Base-by-base conservation (phyloP, 2,113 vertebrate genomes). In the Ictalurus furcatus region DNA sequence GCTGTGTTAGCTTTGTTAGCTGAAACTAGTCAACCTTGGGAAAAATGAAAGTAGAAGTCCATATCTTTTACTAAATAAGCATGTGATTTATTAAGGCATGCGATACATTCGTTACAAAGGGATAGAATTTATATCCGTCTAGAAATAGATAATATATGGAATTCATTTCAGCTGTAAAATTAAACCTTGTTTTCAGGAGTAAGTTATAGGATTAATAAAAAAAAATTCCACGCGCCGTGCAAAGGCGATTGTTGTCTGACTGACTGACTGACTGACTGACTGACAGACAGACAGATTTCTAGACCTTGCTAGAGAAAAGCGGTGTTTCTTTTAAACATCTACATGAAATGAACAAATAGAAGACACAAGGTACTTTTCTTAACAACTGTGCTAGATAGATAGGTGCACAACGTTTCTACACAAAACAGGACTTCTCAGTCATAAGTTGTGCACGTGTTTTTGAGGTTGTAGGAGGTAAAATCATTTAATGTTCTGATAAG, bases 1-100 rank as follows among this genome's bases (percentile, higher is more conserved):
- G 61, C 85, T 48, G 30, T 58, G 85, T 88, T 89, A 89, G 88
- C 88, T 63, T 71, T 79, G 84, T 14, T 85, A 85, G 65, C 67
- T 63, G 58, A 28, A 85, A 83, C 76, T 76, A 25, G n/a, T 13
- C 63, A 67, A 13, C 54, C 28, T n/a, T 54, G 23, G 13, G 30
- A 37, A 56, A 88, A 90, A 12, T 78, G 80, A 88, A 89, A 87
- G 79, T 84, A 5, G 56, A 88, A 88, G 71, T 54, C 44, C 37
- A 17, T 67, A 14, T 74, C n/a, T 25, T 69, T 48, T 21, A 34
- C 37, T 69, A 37, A 56, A 54, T 5, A 14, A 69, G 9, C 48
- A 37, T 21, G 16, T 44, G 78, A 30, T 12, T 21, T 54, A 12
- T 1, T 71, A 59, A 71, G 16, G 34, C 6, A 7, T 30, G 44